Conservation (phyloP, 2,888 invertebrate genomes). For the Marasmarcha lunaedactyla region DNA sequence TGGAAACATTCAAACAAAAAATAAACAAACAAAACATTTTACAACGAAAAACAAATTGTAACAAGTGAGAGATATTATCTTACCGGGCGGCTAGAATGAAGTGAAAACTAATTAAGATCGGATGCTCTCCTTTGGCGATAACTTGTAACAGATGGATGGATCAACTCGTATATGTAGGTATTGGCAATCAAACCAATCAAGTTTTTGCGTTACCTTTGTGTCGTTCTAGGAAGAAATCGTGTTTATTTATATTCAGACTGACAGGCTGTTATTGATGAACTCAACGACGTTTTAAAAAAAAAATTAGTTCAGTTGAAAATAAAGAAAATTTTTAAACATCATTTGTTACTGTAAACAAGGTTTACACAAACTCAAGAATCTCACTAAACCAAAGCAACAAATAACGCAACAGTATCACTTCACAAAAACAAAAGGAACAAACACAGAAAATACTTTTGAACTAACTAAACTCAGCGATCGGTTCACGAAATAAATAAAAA, state of each 20-base stretch:
- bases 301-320: too few relatives aligned
- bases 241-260: too few relatives aligned
- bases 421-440: too few relatives aligned
- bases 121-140: constrained; percentile 65
- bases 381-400: not conserved
- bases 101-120: constrained; percentile 71
- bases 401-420: too few relatives aligned
- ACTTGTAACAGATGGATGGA: constrained; percentile 50
- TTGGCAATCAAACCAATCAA: constrained; percentile 68
- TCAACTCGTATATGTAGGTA: constrained; percentile 58
- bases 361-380: constrained; percentile 4
- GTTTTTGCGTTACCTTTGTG: constrained; percentile 39
- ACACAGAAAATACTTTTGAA: too few relatives aligned
- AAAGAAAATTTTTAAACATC: too few relatives aligned
- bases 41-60: constrained; percentile 66
- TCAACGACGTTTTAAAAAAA: too few relatives aligned
- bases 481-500: constrained; percentile 62
- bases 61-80: constrained; percentile 63
- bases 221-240: too few relatives aligned
- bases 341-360: too few relatives aligned
- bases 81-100: constrained; percentile 63
- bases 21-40: constrained; percentile 20
- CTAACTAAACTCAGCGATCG: constrained; percentile 55
- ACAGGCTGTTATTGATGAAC: too few relatives aligned
- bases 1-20: constrained; percentile 45